Base-by-base conservation (phyloP, 2,113 vertebrate genomes). In the Caranx melampygus region DNA sequence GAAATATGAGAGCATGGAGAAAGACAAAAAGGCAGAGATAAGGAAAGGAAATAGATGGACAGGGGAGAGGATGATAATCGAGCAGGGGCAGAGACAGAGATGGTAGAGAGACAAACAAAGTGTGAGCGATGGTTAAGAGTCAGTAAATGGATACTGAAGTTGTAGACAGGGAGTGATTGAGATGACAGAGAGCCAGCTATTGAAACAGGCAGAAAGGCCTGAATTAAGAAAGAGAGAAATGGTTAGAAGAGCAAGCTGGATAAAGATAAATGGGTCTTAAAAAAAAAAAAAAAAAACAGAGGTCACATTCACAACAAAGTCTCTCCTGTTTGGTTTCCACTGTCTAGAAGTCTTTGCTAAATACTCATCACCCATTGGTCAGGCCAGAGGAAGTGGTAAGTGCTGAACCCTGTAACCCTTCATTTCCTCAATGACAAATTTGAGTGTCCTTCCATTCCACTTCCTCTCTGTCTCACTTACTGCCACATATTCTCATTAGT, bases 361-460 rank as follows among this genome's bases (percentile, higher is more conserved):
- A 90, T 76, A 60, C 70, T 87, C 78, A 51, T 83, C 85, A 78
- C 85, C 78, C 79, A 86, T 84, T 88, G 88, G 85, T 79, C 65
- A 33, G 73, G 74, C 58, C 55, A 58, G n/a, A 82, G 79, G 75
- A 84, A 88, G 72, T 70, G 55, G 79, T 47, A 70, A 70, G 40
- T 33, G 31, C 51, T 79, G 81, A 91, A 84, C 84, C 85, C 82
- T 20, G 37, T 73, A 76, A 83, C 75, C 89, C 51, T 74, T 77
- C 60, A 80, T 87, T 90, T 85, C 82, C 87, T 91, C 90, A 91
- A 92, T 93, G 91, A 88, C 88, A 91, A 82, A 90, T 88, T 73
- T 7, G 51, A 82, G 74, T 70, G 89, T 92, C 89, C 88, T 90
- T 91, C 81, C 3, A 85, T 81, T 92, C 82, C 76, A 76, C 87